Base-by-base conservation (phyloP, 2,797 vertebrate genomes). In the Onychomys leucogaster region DNA sequence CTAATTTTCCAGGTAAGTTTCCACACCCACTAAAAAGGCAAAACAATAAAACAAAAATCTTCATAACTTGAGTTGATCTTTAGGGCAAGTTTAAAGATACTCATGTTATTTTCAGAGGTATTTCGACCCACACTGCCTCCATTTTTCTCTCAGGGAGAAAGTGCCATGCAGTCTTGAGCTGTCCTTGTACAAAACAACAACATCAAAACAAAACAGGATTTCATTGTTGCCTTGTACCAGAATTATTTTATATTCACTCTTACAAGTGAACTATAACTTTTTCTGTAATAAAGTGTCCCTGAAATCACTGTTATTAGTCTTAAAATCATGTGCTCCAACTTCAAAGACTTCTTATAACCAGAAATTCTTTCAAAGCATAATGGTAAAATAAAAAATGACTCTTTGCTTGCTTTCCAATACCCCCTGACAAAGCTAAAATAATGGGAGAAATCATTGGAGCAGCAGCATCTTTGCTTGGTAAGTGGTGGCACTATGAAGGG, bases 281-380 rank as follows among this genome's bases (percentile, higher is more conserved):
- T 89, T 89, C 78, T 89, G 43, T 67, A 94, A 73, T 25, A 90
- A 90, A 21, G 82, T 46, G 73, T 55, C 43, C n/a, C 17, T 91
- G 55, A 96, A 96, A 97, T 96, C 95, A 95, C 92, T 65, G 63
- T 95, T 96, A 95, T 97, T 96, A 93, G 97, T 97, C 94, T 97
- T 94, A 86, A 96, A 97, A 96, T 88, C 76, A 71, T 57, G 32
- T 80, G 37, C 17, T 95, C 27, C 91, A 96, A 95, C 94, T 97
- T 90, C 83, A 93, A 95, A 96, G 80, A 3, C 32, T 96, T 78
- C 76, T 93, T 90, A 52, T 91, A 97, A 95, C 75, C 46, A 88
- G 65, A 93, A 90, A 95, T 83, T 91, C 95, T 96, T 96, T 96
- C 49, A 96, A 93, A 96, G 82, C 52, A 94, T 43, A 97, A 96